Conservation (phyloP, 2,797 vertebrate species). For the Crocodylus rhombifer region DNA sequence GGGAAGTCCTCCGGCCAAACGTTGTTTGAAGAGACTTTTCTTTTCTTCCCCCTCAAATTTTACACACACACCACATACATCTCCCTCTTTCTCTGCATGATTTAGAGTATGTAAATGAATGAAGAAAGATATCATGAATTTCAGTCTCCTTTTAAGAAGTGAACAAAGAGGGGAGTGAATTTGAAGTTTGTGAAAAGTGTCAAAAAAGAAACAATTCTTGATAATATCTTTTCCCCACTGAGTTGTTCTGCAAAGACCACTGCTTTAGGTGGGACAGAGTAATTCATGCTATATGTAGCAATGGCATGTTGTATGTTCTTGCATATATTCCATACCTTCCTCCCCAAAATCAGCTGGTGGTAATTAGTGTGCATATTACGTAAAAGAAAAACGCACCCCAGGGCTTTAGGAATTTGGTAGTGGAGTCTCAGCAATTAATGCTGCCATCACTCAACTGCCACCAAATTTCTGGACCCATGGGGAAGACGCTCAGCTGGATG, state of each 20-base stretch:
- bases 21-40: not conserved
- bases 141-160: accelerated
- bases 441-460: too few species aligned
- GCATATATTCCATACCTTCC: too few species aligned
- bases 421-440: too few species aligned
- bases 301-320: accelerated
- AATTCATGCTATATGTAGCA: accelerated
- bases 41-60: not conserved
- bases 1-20: not conserved
- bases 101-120: not conserved
- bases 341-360: too few species aligned
- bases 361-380: too few species aligned
- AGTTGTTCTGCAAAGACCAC: too few species aligned
- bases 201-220: not conserved
- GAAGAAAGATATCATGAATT: not conserved
- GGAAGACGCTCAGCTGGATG: too few species aligned
- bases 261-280: not conserved
- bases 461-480: too few species aligned
- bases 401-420: too few species aligned
- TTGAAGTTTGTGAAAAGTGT: not conserved
- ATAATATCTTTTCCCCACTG: not conserved
- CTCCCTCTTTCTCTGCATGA: too few species aligned
- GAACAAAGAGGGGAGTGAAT: not conserved
- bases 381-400: too few species aligned
- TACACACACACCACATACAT: not conserved